Base-by-base conservation (phyloP, 2,797 vertebrate genomes). In the Poeciliopsis presidionis region DNA sequence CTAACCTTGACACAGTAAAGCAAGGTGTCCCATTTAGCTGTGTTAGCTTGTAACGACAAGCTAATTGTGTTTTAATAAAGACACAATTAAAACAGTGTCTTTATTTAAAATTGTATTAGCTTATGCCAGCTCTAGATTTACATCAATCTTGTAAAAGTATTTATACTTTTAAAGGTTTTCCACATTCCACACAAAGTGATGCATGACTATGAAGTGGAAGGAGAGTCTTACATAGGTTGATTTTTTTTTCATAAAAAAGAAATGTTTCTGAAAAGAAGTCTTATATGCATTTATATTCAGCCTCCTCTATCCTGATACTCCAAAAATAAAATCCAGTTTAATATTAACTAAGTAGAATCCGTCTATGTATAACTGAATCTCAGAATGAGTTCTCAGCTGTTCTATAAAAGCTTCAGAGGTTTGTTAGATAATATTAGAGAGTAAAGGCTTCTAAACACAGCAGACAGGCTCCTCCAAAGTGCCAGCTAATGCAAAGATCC, bases 1-100 rank as follows among this genome's bases (percentile, higher is more conserved):
- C 55, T 90, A 84, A 93, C 89, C 90, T 92, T 94, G 89, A 91
- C 91, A 90, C 85, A 85, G 65, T 91, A 93, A n/a, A 70, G 74
- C 59, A 61, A 72, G 73, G 87, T 82, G 55, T 80, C 46, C 74
- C 61, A 73, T 70, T 9, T 77, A 30, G 43, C 41, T 55, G 43
- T 49, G 36, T 45, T 46, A 36, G 51, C 45, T 43, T 72, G 47
- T 61, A 12, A 61, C 39, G 13, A 45, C 63, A 43, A 41, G 18
- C 65, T 30, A 30, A 30, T 30, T 30, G 30, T 30, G 30, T 30
- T 30, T 30, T 33, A 33, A 33, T 2, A 33, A 2, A 33, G 33
- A 13, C 45, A 45, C 25, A 14, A n/a, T 7, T 39, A 33, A 33
- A 33, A 33, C 3, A 25, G 22, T 25, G 11, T 25, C 2, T 67